Conservation (phyloP, 2,797 vertebrate genomes). For the Harpagifer antarcticus region DNA sequence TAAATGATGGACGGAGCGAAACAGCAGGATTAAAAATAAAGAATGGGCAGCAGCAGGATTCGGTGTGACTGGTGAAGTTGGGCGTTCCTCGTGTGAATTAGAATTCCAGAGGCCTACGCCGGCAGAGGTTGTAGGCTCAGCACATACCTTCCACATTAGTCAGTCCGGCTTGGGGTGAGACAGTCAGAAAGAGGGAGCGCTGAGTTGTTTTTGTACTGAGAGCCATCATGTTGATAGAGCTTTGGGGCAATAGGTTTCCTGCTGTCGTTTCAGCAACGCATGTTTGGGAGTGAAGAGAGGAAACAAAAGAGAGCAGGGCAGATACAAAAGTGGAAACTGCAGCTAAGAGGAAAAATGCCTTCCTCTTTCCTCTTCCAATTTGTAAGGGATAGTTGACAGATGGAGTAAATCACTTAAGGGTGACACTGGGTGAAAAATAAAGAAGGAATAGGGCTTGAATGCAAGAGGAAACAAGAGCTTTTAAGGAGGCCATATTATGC, state of each 20-base stretch:
- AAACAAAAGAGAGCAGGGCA: constrained; percentile 4
- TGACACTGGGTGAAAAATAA: not conserved
- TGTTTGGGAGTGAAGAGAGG: constrained; percentile 13
- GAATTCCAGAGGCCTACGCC: constrained; percentile 81
- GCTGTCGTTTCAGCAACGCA: constrained; percentile 14
- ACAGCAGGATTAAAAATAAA: constrained; percentile 70
- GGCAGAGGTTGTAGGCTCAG: constrained; percentile 81
- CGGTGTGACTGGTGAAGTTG: constrained; percentile 76
- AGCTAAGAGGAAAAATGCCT: constrained; percentile 9
- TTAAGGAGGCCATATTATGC: not conserved
- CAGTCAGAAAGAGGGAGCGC: constrained; percentile 60
- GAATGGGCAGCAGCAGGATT: constrained; percentile 68
- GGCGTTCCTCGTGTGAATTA: constrained; percentile 80
- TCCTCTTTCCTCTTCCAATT: constrained; percentile 12
- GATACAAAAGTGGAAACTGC: constrained; percentile 15
- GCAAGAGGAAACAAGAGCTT: not conserved
- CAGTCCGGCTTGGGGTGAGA: constrained; percentile 70
- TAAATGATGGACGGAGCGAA: constrained; percentile 68
- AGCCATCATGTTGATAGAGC: constrained; percentile 13
- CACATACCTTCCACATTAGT: constrained; percentile 87
- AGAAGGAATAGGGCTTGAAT: constrained; percentile 7
- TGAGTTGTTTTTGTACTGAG: constrained; percentile 52
- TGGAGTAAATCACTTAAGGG: constrained; percentile 7
- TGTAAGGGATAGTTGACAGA: constrained; percentile 13
- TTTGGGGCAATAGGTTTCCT: not conserved